Base-by-base conservation (phyloP, 2,888 invertebrate species). In the Apamea sordens region DNA sequence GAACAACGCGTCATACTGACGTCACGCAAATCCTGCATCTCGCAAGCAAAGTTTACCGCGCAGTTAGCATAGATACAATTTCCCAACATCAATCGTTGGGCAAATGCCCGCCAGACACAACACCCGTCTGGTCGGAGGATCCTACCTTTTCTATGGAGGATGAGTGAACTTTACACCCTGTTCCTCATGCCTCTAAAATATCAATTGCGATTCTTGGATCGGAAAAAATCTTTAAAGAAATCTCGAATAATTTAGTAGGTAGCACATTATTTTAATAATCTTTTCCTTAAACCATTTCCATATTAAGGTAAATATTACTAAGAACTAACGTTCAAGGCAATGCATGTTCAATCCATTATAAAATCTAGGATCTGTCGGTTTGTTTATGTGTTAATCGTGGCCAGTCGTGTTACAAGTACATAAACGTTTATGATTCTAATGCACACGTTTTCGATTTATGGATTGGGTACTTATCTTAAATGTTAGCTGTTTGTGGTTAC, bases 361-460 rank as follows among this genome's bases (percentile, higher is more conserved):
- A 53, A 80, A 79, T 65, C 76, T 77, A 72, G 59, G 65, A 82
- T 83, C 71, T 28, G 76, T 80, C 18, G 32, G 70, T 80, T 83
- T 78, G 84, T 88, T 79, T 85, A 76, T 79, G 6, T 82, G 82
- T 76, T 82, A 80, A 59, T 80, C 79, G 77, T 79, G 75, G 18
- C 63, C 11, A 21, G 63, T 47, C 44, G 36, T 28, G 50, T 75
- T 56, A 15, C 8, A 69, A 47, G 59, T 77, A n/a, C n/a, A n/a
- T n/a, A 80, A 85, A 79, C 64, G 75, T 67, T 79, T 64, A 78
- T 11, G 67, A 72, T 72, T 63, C 0, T n/a, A 75, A 76, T 69
- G 67, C 32, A 83, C 72, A 71, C 68, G 72, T 79, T 73, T 82
- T 59, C 36, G 65, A 61, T 69, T 36, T 44, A 44, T 47, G 15